A percentile compares a stretch with the other conserved stretches of the same genome.
These are phyloP conservation scores for Cataglyphis rosenhaueri DNA, from an alignment of 2,888 invertebrate genomes.

Conservation along the genomic window DNA sequence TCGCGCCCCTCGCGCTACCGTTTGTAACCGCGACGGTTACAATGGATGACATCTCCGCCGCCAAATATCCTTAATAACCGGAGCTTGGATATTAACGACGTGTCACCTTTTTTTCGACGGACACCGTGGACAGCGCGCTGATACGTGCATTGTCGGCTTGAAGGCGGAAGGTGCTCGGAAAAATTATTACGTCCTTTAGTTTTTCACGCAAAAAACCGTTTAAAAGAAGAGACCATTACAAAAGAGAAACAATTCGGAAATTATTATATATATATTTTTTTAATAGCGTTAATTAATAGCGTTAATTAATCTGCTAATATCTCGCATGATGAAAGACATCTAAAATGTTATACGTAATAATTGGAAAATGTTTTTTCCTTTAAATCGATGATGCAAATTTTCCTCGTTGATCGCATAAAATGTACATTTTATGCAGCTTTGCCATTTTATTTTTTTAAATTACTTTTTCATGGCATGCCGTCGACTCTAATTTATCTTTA, in stretches of 20 bases:
- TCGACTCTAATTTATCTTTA: background rate
- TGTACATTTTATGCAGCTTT: background rate
- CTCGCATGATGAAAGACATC: background rate
- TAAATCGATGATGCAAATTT: background rate
- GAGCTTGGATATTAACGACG: constrained; percentile 41
- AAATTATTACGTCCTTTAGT: constrained; percentile 21
- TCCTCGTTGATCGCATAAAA: background rate
- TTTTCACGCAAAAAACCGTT: background rate
- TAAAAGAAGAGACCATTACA: too few species aligned
- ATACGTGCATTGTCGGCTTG: constrained; percentile 9
- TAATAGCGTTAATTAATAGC: too few species aligned
- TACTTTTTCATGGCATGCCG: background rate
- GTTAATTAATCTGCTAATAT: background rate
- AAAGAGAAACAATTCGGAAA: background rate
- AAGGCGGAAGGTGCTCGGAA: background rate
- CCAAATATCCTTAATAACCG: constrained; percentile 41
- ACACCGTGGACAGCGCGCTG: background rate
- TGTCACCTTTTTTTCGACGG: constrained; percentile 26
- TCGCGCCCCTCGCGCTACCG: constrained; percentile 20
- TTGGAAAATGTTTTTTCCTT: background rate
- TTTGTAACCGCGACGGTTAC: constrained; percentile 40
- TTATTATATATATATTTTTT: background rate
- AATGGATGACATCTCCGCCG: constrained; percentile 29
- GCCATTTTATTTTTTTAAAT: background rate
- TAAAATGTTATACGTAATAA: background rate